Percentiles rank a stretch among this genome's conserved stretches.
These are phyloP conservation scores for Sus cebifrons DNA, from an alignment of 2,797 vertebrate species.

Conservation along the genomic window DNA sequence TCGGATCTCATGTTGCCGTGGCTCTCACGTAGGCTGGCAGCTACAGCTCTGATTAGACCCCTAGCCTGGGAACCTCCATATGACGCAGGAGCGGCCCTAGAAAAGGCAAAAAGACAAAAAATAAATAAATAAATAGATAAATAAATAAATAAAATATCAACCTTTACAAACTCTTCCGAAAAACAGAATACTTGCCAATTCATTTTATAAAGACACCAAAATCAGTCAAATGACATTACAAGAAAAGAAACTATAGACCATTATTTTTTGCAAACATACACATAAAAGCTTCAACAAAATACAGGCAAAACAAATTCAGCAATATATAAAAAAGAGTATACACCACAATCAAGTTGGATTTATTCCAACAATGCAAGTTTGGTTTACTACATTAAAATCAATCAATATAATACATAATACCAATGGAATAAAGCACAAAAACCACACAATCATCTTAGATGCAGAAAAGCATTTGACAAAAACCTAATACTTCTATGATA, in stretches of 20 bases:
- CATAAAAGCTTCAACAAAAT: background rate
- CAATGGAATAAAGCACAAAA: slow-evolving; percentile 29
- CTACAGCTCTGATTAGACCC: too few species aligned
- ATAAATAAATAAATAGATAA: too few species aligned
- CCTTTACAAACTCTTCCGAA: slow-evolving; percentile 35
- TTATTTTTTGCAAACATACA: background rate
- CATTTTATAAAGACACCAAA: background rate
- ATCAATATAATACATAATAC: background rate
- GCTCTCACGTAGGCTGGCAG: too few species aligned
- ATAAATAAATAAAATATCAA: too few species aligned
- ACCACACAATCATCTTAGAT: background rate
- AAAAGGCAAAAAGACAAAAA: too few species aligned
- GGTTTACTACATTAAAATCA: slow-evolving; percentile 22
- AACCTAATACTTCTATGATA: background rate
- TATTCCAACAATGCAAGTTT: background rate
- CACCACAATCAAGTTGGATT: background rate
- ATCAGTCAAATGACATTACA: background rate
- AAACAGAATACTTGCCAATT: slow-evolving; percentile 4
- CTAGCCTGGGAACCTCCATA: too few species aligned
- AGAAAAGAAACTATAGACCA: background rate
- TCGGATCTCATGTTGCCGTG: too few species aligned
- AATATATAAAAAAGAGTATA: background rate
- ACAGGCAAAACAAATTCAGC: background rate
- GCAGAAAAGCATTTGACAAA: background rate
- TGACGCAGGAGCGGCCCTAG: too few species aligned